Evolutionary conservation across 2,797 vertebrate species (phyloP).

Genomic region (Psittacula derbiana): DNA sequence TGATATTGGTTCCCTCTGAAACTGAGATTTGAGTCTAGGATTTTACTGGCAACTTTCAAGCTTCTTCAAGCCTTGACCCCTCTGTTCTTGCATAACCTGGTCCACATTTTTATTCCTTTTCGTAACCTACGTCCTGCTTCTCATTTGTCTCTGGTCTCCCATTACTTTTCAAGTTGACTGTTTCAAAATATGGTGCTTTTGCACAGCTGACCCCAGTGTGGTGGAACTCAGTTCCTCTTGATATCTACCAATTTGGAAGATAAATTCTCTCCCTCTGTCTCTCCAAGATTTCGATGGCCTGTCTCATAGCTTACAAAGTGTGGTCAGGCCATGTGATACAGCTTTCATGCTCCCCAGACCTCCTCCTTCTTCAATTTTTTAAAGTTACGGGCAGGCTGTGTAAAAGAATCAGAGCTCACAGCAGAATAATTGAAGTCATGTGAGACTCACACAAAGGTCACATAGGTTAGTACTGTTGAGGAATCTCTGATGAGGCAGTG

Average conservation of each 20-base stretch:
- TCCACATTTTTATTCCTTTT: constrained; percentile 30
- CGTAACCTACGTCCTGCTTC: constrained; percentile 33
- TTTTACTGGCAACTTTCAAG: constrained; percentile 8
- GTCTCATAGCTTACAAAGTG: not conserved
- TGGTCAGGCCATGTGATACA: not conserved
- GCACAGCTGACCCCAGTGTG: not conserved
- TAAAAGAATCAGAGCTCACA: constrained; percentile 37
- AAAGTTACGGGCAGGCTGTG: constrained; percentile 13
- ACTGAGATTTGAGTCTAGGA: not conserved
- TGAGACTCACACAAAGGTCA: constrained; percentile 35
- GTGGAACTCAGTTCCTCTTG: not conserved
- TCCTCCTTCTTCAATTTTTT: not conserved
- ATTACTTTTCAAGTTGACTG: not conserved
- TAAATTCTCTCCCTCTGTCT: not conserved
- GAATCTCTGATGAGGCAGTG: constrained; percentile 6
- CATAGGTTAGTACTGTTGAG: constrained; percentile 12
- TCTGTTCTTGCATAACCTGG: constrained; percentile 42
- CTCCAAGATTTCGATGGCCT: not conserved
- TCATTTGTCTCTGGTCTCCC: not conserved
- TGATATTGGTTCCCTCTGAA: not conserved
- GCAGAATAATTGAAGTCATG: constrained; percentile 26
- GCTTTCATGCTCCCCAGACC: constrained; percentile 15
- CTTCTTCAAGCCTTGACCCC: constrained; percentile 29
- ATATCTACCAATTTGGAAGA: constrained; percentile 14
- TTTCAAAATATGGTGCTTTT: not conserved